phyloP scores from a whole-genome alignment of 2,888 invertebrate species.

The Phyto melanocephala region DNA sequence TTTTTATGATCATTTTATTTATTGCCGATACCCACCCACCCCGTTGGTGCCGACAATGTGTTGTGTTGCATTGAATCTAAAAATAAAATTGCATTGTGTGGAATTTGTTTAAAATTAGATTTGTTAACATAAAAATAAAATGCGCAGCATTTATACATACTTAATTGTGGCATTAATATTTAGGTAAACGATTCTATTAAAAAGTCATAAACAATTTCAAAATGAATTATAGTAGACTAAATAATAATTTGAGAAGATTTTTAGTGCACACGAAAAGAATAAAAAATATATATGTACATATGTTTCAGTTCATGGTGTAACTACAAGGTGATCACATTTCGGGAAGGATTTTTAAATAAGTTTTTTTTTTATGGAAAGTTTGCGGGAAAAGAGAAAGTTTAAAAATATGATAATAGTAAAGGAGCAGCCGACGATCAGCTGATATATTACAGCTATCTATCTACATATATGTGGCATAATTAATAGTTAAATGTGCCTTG shows the following conservation, averaged over 20 bases:
- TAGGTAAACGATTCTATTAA: neutral
- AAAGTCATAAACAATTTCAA: slow-evolving; percentile 35
- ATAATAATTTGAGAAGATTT: neutral
- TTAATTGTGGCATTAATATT: slow-evolving; percentile 25
- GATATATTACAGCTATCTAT: too few relatives aligned
- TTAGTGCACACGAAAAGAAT: neutral
- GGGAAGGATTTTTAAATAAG: too few relatives aligned
- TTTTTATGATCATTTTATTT: neutral
- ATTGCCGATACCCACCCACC: neutral
- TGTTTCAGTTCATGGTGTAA: too few relatives aligned
- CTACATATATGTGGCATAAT: too few relatives aligned
- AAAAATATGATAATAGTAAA: too few relatives aligned
- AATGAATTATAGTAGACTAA: neutral
- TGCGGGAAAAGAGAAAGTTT: too few relatives aligned
- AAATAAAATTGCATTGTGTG: slow-evolving; percentile 50
- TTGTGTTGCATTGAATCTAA: slow-evolving; percentile 12
- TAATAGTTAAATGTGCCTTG: too few relatives aligned
- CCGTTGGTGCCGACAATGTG: too few relatives aligned
- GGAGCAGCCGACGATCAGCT: too few relatives aligned
- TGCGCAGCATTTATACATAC: slow-evolving; percentile 37
- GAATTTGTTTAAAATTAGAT: slow-evolving; percentile 41
- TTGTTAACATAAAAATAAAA: slow-evolving; percentile 33
- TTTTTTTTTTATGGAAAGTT: too few relatives aligned
- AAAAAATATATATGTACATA: too few relatives aligned
- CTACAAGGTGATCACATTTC: too few relatives aligned